Percentiles rank a stretch among this genome's conserved stretches.
These are phyloP conservation scores for Calonectris borealis DNA, from an alignment of 2,113 vertebrate species.

Conservation along the genomic window DNA sequence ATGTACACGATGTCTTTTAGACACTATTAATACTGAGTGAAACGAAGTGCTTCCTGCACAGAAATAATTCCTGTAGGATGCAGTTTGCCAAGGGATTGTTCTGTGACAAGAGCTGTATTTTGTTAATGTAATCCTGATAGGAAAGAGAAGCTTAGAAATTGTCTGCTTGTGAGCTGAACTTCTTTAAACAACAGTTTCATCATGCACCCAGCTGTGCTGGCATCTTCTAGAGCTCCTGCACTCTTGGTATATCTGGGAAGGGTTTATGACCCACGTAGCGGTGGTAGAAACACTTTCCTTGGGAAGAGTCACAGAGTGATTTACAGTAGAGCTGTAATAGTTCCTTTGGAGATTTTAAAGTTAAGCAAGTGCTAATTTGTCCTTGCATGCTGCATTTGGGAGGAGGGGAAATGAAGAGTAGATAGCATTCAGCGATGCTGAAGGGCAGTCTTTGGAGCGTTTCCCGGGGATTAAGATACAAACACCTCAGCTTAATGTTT, in stretches of 20 bases:
- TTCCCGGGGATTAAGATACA: neutral
- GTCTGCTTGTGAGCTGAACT: neutral
- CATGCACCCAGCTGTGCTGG: neutral
- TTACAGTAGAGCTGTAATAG: neutral
- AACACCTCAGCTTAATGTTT: neutral
- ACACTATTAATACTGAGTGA: constrained; percentile 13
- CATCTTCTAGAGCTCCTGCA: neutral
- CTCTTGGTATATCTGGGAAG: neutral
- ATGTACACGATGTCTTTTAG: neutral
- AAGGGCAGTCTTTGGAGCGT: neutral
- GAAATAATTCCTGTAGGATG: neutral
- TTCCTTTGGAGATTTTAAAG: neutral
- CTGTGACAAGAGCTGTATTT: neutral
- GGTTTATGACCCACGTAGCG: rapidly evolving
- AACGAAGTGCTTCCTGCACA: neutral
- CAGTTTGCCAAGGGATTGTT: neutral
- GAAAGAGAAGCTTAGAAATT: neutral
- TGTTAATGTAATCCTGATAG: neutral
- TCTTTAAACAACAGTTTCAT: neutral
- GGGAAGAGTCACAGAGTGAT: neutral
- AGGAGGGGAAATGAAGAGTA: neutral
- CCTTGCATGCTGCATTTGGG: neutral
- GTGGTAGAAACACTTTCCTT: neutral
- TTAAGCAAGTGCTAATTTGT: neutral
- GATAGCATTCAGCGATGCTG: rapidly evolving